These are phyloP conservation scores for Bettongia penicillata DNA, from an alignment of 2,113 vertebrate genomes.

Conservation along the genomic window DNA sequence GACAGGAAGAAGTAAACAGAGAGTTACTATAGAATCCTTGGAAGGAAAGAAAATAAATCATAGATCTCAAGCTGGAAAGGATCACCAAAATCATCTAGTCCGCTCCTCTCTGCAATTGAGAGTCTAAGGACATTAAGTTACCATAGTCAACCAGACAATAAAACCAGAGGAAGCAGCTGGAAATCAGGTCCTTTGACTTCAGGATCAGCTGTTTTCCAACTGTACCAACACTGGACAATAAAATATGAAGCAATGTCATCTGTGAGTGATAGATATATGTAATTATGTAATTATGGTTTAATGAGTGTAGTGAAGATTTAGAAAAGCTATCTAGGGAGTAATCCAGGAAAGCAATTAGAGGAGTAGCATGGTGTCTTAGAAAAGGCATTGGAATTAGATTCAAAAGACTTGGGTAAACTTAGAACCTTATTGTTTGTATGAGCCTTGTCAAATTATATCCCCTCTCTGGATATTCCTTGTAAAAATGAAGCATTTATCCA, in stretches of 20 bases:
- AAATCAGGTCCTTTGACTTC: not conserved
- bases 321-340: too few species aligned
- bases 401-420: not conserved
- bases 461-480: not conserved
- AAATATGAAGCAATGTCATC: not conserved
- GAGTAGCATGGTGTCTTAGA: not conserved
- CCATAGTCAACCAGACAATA: not conserved
- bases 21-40: too few species aligned
- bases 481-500: not conserved
- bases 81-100: not conserved
- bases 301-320: too few species aligned
- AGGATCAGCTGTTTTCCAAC: not conserved
- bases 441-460: not conserved
- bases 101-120: not conserved
- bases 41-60: not conserved
- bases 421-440: not conserved
- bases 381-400: not conserved
- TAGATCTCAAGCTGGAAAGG: not conserved
- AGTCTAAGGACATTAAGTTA: not conserved
- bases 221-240: not conserved
- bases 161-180: not conserved
- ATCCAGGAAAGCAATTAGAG: not conserved
- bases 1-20: not conserved
- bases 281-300: too few species aligned
- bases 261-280: not conserved